phyloP scores from a whole-genome alignment of 2,888 invertebrate genomes.

The Eupithecia inturbata region DNA sequence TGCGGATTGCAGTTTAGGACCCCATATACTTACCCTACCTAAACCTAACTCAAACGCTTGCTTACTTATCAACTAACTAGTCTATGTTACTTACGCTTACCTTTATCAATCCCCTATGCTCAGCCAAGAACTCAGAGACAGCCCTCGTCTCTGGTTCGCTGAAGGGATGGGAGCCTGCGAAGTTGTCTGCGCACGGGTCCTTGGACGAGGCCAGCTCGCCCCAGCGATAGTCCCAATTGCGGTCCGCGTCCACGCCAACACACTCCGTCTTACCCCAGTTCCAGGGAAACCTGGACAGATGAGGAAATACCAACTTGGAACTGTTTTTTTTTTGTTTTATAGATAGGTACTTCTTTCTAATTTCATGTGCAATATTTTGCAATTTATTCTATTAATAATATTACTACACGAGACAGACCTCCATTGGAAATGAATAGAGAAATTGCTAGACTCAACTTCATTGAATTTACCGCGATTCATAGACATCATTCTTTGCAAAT shows the following conservation, averaged over 20 bases:
- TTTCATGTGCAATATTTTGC: background rate
- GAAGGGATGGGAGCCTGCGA: slow-evolving; percentile 88
- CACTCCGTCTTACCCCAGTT: slow-evolving; percentile 86
- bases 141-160: slow-evolving; percentile 91
- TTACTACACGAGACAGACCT: background rate
- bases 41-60: too few relatives aligned
- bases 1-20: background rate
- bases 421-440: background rate
- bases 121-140: slow-evolving; percentile 85
- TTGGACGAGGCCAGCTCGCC: slow-evolving; percentile 87
- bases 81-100: slow-evolving; percentile 63
- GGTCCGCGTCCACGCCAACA: slow-evolving; percentile 90
- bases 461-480: background rate
- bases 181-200: slow-evolving; percentile 90
- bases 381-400: background rate
- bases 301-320: background rate
- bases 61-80: too few relatives aligned
- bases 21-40: background rate
- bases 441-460: background rate
- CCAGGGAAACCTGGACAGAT: slow-evolving; percentile 78
- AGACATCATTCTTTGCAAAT: background rate
- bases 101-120: slow-evolving; percentile 85
- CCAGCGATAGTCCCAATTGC: slow-evolving; percentile 92
- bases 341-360: background rate
- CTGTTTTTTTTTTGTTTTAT: background rate